Conservation (phyloP, 2,797 vertebrate genomes). For the Argyrosomus regius region DNA sequence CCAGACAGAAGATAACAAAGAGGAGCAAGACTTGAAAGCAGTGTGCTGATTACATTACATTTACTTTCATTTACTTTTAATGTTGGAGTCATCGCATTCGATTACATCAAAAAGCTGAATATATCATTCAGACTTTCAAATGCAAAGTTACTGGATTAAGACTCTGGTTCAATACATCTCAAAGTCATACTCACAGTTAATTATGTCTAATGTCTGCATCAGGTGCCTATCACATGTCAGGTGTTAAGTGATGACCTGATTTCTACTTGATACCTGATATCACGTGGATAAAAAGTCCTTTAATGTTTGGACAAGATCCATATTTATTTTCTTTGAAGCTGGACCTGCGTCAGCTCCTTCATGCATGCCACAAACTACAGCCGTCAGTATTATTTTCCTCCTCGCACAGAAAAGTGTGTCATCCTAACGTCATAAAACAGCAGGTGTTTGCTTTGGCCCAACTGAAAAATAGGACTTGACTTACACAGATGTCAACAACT, state of each 20-base stretch:
- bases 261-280: not conserved
- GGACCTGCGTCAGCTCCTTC: not conserved
- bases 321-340: not conserved
- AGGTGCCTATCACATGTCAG: no score
- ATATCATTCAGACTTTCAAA: not conserved
- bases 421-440: not conserved
- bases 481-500: not conserved
- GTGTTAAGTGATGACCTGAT: not conserved
- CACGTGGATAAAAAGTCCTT: not conserved
- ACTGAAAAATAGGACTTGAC: not conserved
- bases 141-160: not conserved
- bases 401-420: conserved; percentile 1
- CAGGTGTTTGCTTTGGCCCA: not conserved
- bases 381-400: not conserved
- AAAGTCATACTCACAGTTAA: not conserved
- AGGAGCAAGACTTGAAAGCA: not conserved
- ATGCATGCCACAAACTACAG: not conserved
- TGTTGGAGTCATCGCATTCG: conserved; percentile 7
- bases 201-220: not conserved
- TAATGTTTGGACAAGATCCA: not conserved
- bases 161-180: not conserved
- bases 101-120: conserved; percentile 11
- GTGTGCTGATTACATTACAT: conserved; percentile 8
- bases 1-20: conserved; percentile 5
- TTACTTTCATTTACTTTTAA: not conserved